These are phyloP conservation scores for Monochamus saltuarius DNA, from an alignment of 1,140 invertebrate genomes.

Conservation along the genomic window DNA sequence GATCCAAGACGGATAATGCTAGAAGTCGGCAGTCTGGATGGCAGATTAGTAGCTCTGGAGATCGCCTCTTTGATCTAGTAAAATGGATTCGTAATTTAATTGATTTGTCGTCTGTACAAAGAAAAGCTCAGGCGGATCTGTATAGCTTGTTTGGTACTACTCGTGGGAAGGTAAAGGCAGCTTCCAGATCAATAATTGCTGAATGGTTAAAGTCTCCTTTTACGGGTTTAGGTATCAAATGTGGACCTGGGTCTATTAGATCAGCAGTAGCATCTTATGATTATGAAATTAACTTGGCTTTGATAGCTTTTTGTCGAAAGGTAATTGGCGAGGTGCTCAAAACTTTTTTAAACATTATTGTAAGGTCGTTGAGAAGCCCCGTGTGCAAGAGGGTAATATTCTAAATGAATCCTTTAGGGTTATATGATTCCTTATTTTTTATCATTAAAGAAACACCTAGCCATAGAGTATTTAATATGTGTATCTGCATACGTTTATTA, in stretches of 20 bases:
- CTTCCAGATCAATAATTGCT: constrained; percentile 43
- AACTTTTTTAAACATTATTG: constrained; percentile 32
- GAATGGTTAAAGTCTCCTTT: constrained; percentile 42
- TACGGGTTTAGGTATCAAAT: constrained; percentile 35
- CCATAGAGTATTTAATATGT: no score
- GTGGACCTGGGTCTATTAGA: constrained; percentile 37
- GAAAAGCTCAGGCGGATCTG: background rate
- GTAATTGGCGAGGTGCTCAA: constrained; percentile 27
- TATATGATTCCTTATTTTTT: no score
- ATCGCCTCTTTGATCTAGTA: no score
- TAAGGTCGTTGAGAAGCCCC: constrained; percentile 21
- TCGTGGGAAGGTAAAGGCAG: constrained; percentile 32
- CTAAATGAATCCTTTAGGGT: no score
- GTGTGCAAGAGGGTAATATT: no score
- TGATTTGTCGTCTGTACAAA: background rate
- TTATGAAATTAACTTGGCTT: constrained; percentile 35
- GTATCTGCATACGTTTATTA: no score
- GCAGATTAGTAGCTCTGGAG: no score
- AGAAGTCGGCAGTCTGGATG: constrained; percentile 48
- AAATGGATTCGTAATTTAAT: constrained; percentile 1
- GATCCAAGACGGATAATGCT: constrained; percentile 46
- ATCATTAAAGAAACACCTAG: no score
- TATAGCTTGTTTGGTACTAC: constrained; percentile 20
- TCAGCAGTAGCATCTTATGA: constrained; percentile 43
- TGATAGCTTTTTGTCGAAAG: constrained; percentile 37